phyloP scores from a whole-genome alignment of 1,140 invertebrate genomes.

The Chelonus insularis region DNA sequence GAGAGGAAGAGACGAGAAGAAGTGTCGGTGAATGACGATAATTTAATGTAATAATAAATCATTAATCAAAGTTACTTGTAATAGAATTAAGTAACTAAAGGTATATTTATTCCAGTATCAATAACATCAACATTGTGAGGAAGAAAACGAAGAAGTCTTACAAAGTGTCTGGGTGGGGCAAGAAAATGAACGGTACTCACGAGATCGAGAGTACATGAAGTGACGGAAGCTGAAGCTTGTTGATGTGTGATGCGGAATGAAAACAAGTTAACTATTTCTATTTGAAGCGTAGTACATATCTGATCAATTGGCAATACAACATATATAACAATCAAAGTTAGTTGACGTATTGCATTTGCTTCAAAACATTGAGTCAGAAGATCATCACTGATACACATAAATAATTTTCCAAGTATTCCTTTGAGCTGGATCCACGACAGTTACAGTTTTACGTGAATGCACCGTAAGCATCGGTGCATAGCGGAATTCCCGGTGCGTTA shows the following conservation, averaged over 20 bases:
- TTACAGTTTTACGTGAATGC: constrained; percentile 3
- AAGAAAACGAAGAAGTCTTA: not conserved
- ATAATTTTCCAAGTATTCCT: no score
- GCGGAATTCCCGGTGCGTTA: not conserved
- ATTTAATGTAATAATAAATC: not conserved
- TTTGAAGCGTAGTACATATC: not conserved
- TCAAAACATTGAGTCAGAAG: not conserved
- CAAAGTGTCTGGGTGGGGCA: constrained; percentile 20
- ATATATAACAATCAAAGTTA: not conserved
- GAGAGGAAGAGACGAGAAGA: not conserved
- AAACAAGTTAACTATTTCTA: not conserved
- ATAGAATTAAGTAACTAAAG: no score
- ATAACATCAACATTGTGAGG: no score
- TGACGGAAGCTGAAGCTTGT: not conserved
- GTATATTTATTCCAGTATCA: no score
- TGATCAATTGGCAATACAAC: not conserved
- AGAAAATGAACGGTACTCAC: constrained; percentile 12
- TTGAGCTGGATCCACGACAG: not conserved
- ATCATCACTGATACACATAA: no score
- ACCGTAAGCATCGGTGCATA: constrained; percentile 9
- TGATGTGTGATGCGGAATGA: not conserved
- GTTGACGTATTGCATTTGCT: not conserved
- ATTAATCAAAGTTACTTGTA: no score
- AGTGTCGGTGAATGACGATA: not conserved
- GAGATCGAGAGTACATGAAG: constrained; percentile 13